Percentiles rank a stretch among this genome's conserved stretches.
Evolutionary conservation across 2,797 vertebrate genomes (phyloP).

Genomic region (Setipinna tenuifilis): DNA sequence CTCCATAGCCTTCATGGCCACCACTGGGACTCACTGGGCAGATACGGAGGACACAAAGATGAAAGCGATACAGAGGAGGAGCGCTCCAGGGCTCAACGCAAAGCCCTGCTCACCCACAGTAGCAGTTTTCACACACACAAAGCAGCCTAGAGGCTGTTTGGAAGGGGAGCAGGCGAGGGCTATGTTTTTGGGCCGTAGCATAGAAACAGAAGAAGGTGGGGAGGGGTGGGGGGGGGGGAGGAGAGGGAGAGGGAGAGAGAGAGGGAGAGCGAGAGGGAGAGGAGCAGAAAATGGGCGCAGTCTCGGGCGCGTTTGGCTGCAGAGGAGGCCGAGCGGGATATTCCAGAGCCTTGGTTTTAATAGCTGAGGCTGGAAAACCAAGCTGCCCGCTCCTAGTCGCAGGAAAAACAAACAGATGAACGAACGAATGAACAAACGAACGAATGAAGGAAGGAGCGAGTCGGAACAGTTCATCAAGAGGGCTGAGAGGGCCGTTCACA

Average conservation of each 20-base stretch:
- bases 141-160: not conserved
- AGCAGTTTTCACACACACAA: slow-evolving; percentile 1
- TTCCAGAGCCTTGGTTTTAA: slow-evolving; percentile 66
- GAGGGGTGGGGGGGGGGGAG: slow-evolving; percentile 46
- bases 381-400: slow-evolving; percentile 64
- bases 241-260: slow-evolving; percentile 46
- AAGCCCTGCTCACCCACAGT: not conserved
- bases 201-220: not conserved
- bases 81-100: not conserved
- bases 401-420: slow-evolving; percentile 74
- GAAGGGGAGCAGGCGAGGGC: not conserved
- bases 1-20: slow-evolving; percentile 16
- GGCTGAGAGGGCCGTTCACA: not conserved
- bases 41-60: slow-evolving; percentile 13
- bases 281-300: slow-evolving; percentile 55
- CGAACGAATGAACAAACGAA: slow-evolving; percentile 64
- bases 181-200: not conserved
- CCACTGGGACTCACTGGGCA: not conserved
- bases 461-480: not conserved
- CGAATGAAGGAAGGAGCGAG: slow-evolving; percentile 55
- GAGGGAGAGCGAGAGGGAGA: slow-evolving; percentile 54
- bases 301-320: slow-evolving; percentile 56
- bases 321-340: slow-evolving; percentile 61
- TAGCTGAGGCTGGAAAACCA: slow-evolving; percentile 69
- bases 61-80: not conserved